Evolutionary conservation across 1,140 invertebrate species (phyloP).

Genomic region (Trichonephila inaurata): DNA sequence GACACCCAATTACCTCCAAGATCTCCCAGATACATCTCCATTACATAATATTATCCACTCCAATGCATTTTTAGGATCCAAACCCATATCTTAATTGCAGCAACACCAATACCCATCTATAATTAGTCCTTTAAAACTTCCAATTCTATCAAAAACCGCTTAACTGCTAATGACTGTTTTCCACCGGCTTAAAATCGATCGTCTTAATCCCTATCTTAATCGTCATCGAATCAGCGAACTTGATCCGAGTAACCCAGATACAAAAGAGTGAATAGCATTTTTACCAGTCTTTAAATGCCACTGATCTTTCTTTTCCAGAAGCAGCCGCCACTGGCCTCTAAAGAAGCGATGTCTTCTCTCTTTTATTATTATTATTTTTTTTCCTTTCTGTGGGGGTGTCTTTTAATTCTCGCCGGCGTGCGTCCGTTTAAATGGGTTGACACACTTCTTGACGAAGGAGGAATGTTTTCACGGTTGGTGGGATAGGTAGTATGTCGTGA

Average conservation of each 20-base stretch:
- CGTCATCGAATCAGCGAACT: not conserved
- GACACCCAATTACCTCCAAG: too few relatives aligned
- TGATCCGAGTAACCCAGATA: constrained; percentile 22
- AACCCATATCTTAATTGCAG: too few relatives aligned
- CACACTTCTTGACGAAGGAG: not conserved
- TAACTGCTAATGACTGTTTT: too few relatives aligned
- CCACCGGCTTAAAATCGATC: too few relatives aligned
- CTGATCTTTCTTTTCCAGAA: not conserved
- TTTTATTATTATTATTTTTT: not conserved
- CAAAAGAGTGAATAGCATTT: constrained; percentile 6
- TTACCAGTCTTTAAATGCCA: constrained; percentile 24
- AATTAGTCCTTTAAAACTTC: too few relatives aligned
- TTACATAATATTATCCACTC: too few relatives aligned
- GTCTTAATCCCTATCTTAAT: not conserved
- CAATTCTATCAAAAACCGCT: too few relatives aligned
- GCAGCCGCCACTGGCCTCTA: constrained; percentile 5
- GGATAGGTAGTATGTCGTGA: not conserved
- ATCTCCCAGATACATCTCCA: too few relatives aligned
- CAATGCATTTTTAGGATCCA: too few relatives aligned
- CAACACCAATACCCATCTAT: too few relatives aligned
- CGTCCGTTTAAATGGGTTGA: not conserved
- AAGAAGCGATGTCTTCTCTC: not conserved
- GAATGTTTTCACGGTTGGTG: constrained; percentile 18
- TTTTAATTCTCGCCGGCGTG: not conserved
- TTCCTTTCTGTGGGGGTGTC: not conserved